Conservation (phyloP, 2,113 vertebrate species). For the Entosphenus tridentatus region DNA sequence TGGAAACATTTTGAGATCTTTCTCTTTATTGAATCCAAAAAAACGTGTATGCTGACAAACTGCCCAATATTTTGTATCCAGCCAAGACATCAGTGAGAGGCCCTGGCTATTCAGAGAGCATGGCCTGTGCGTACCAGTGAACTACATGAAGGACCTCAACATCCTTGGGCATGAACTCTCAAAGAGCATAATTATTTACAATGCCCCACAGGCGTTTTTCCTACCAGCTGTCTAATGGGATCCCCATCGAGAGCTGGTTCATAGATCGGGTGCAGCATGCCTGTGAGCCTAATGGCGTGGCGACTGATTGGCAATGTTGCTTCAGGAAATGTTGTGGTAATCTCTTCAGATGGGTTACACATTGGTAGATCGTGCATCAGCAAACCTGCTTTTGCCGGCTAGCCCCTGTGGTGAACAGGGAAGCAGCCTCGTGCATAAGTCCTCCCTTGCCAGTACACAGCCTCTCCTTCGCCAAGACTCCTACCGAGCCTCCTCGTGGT, state of each 20-base stretch:
- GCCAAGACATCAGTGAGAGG: conserved; percentile 97
- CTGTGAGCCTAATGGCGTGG: no score
- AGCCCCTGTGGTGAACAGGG: no score
- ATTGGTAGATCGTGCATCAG: no score
- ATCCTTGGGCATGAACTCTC: conserved; percentile 95
- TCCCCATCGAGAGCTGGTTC: conserved; percentile 99
- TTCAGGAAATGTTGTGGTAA: no score
- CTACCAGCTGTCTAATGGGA: conserved; percentile 77
- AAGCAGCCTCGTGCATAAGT: no score
- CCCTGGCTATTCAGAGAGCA: conserved; percentile 95
- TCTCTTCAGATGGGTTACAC: no score
- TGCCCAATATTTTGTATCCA: conserved; percentile 93
- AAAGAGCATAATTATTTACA: conserved; percentile 98
- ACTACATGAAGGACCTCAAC: conserved; percentile 97
- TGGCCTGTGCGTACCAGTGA: conserved; percentile 95
- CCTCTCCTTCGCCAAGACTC: no score
- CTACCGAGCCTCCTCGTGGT: no score
- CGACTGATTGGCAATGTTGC: no score
- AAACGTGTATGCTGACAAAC: conserved; percentile 92
- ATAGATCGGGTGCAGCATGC: conserved; percentile 49
- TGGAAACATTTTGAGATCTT: conserved; percentile 99
- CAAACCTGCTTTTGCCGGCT: no score
- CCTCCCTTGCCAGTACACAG: no score
- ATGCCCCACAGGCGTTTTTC: conserved; percentile 96
- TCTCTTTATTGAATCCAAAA: conserved; percentile 98